Base-by-base conservation (phyloP, 2,797 vertebrate genomes). In the Mus minutoides region DNA sequence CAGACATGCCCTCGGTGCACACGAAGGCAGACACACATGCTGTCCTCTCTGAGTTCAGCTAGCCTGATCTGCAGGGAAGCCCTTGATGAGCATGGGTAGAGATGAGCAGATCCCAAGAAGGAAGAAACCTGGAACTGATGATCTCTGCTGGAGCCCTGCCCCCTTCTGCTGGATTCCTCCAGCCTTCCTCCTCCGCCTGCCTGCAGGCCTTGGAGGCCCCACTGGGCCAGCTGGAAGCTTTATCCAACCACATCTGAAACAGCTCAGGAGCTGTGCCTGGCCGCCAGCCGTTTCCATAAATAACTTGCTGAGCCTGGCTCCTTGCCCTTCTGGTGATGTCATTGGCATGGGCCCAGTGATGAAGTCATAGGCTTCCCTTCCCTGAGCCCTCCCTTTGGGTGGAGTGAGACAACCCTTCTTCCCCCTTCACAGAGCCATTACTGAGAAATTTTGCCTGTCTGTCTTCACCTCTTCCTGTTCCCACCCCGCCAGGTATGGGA, bases 221-320 rank as follows among this genome's bases (percentile, higher is more conserved):
- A 6, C n/a, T 1, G 9, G 92, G 93, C 90, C 76, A 85, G 97
- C 94, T 92, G 96, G 95, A 97, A 94, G 92, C 97, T 76, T 1
- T 3, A 1, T 40, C 94, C 82, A 43, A 83, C 96, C 92, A 97
- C 98, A 98, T 98, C 98, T 98, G 97, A 96, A 98, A 98, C 26
- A 2, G 95, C 91, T 98, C 97, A 91, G 93, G 96, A 95, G 93
- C 54, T 3, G 75, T 3, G 71, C 96, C 97, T 54, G 94, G 96
- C 97, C 77, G 76, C 97, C 96, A 90, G 98, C 96, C 97, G 89
- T 79, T 97, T 98, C 98, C 98, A 97, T 54, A 98, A 98, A 98
- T 98, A 98, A 95, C 98, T 97, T 34, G 6, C 95, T 0, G 80
- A 91, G 85, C 96, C 97, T 98, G 96, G 97, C 98, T 98, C 87